Conservation (phyloP, 2,113 vertebrate species). For the Aptenodytes patagonicus region DNA sequence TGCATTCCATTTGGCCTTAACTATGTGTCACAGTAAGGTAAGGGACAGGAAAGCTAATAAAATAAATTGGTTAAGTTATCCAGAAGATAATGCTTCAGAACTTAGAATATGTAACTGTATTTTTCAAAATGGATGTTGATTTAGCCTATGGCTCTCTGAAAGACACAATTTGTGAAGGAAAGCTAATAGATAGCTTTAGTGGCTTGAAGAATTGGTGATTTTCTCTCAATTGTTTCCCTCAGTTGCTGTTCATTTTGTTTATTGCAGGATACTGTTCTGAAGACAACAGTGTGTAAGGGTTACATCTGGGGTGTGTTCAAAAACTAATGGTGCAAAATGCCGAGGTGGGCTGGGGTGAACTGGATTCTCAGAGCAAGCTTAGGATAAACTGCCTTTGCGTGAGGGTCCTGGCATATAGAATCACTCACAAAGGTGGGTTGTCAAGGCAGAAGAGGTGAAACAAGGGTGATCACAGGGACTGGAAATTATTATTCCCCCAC, state of each 20-base stretch:
- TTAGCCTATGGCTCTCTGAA: not conserved
- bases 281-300: not conserved
- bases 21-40: conserved; percentile 21
- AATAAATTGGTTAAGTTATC: conserved; percentile 6
- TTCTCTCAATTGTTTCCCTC: not conserved
- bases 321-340: conserved; percentile 23
- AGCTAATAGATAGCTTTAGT: not conserved
- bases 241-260: not conserved
- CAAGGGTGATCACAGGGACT: not conserved
- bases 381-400: not conserved
- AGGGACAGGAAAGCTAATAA: conserved; percentile 40
- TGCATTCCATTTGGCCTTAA: conserved; percentile 59
- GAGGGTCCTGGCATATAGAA: not conserved
- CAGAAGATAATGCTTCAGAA: not conserved
- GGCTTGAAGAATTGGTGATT: conserved; percentile 9
- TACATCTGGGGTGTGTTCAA: conserved; percentile 2
- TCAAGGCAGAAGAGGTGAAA: conserved; percentile 32
- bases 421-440: conserved; percentile 10
- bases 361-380: not conserved
- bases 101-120: not conserved
- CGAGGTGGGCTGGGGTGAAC: not conserved
- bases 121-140: not conserved
- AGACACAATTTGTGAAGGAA: not conserved
- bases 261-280: not conserved
- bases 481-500: conserved; percentile 20